Conservation (phyloP, 2,888 invertebrate genomes). For the Mactromeris polynyma region DNA sequence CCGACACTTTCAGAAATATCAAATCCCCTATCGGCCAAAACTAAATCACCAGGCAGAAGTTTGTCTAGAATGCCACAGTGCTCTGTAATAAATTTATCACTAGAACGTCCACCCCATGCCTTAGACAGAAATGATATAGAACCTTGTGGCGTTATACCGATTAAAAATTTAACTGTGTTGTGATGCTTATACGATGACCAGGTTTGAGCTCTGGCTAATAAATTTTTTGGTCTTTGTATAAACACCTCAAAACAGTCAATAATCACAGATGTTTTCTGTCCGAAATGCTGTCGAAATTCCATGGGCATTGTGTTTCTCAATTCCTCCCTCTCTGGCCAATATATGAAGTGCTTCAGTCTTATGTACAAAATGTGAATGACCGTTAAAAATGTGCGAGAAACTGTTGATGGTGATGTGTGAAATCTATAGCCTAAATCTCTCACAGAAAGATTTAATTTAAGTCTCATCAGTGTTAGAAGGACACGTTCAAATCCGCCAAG, state of each 20-base stretch:
- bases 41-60: slow-evolving; percentile 64
- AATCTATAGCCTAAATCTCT: too few species aligned
- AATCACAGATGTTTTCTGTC: slow-evolving; percentile 45
- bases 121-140: slow-evolving; percentile 51
- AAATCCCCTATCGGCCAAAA: slow-evolving; percentile 71
- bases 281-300: slow-evolving; percentile 55
- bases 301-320: slow-evolving; percentile 49
- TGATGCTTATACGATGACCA: slow-evolving; percentile 60
- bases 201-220: slow-evolving; percentile 50
- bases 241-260: too few species aligned
- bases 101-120: slow-evolving; percentile 61
- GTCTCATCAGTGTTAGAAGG: too few species aligned
- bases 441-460: too few species aligned
- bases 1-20: slow-evolving; percentile 66
- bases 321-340: slow-evolving; percentile 55
- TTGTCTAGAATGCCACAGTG: slow-evolving; percentile 63
- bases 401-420: too few species aligned
- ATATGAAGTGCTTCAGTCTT: slow-evolving; percentile 41
- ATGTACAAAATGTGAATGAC: too few species aligned
- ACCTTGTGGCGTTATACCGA: slow-evolving; percentile 57
- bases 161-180: slow-evolving; percentile 58
- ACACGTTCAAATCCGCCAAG: too few species aligned
- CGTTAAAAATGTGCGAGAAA: too few species aligned
- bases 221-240: too few species aligned
- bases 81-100: too few species aligned